Evolutionary conservation across 2,888 invertebrate genomes (phyloP), one percentile per base, ranked within the genome.

Genomic region (Apocheima hispidaria): DNA sequence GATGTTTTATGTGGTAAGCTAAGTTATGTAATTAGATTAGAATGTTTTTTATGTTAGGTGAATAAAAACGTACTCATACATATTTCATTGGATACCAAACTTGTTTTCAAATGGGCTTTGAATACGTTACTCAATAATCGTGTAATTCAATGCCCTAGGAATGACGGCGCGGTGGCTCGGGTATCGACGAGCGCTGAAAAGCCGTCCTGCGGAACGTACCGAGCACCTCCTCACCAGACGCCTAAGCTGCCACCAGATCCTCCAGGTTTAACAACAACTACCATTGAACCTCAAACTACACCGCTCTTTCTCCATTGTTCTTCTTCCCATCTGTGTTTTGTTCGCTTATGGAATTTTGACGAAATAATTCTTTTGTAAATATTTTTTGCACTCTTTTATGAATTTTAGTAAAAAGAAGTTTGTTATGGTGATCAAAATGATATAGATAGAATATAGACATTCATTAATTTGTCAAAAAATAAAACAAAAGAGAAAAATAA

Each of bases 241-340:
- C 84, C 89, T 0, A 92, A 92, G 52, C 72, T 92, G 20, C 91
- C 91, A 2, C 92, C 92, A 0, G 92, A 92, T 12, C 92, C 92
- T 21, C 90, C 92, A 77, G 92, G 92, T 92, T n/a, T 20, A 30
- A 18, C 3, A n/a, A 26, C 4, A 20, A 12, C 20, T 30, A 30
- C n/a, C n/a, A n/a, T n/a, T n/a, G n/a, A n/a, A n/a, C n/a, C n/a
- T n/a, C n/a, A n/a, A n/a, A n/a, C n/a, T n/a, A n/a, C n/a, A n/a
- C n/a, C n/a, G n/a, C n/a, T n/a, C n/a, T n/a, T n/a, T n/a, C n/a
- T 14, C 0, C 6, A 36, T 12, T 16, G 7, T 16, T 4, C 10
- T 30, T 30, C 1, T 12, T 30, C 10, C 1, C 3, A 3, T 33
- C 33, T 33, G 1, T 33, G 1, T 10, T 9, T 12, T 10, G 9